Conservation (phyloP, 2,113 vertebrate species). For the Mohoua ochrocephala region DNA sequence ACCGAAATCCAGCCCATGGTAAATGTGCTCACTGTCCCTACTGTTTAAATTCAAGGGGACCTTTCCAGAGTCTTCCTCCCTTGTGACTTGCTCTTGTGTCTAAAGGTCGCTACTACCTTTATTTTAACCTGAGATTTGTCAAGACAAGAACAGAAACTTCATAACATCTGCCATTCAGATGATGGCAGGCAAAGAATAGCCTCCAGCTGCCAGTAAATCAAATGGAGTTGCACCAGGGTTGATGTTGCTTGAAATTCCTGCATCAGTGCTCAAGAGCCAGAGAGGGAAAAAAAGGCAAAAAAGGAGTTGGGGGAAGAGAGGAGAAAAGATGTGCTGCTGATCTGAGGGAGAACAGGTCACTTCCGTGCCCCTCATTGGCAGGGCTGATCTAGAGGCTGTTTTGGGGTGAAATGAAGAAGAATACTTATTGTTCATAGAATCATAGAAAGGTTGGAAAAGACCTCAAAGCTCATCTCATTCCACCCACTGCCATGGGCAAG, state of each 20-base stretch:
- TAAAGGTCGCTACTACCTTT: not conserved
- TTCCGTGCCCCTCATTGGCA: not conserved
- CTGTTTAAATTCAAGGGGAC: not conserved
- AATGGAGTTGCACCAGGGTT: conserved; percentile 43
- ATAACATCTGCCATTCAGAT: not conserved
- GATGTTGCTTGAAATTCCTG: conserved; percentile 64
- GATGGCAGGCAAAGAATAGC: conserved; percentile 9
- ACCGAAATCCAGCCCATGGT: not conserved
- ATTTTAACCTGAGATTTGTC: conserved; percentile 36
- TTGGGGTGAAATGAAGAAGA: not conserved
- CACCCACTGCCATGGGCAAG: not conserved
- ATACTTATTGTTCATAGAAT: not conserved
- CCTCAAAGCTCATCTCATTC: not conserved
- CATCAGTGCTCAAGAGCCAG: conserved; percentile 37
- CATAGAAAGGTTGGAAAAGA: not conserved
- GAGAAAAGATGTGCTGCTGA: not conserved
- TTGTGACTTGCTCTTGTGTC: not conserved
- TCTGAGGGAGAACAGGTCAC: not conserved
- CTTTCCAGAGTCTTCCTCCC: not conserved
- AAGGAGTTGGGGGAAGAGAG: not conserved
- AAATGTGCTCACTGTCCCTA: not conserved
- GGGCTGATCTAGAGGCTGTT: not conserved
- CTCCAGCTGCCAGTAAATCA: conserved; percentile 61
- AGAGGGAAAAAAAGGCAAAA: not conserved
- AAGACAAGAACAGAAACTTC: not conserved